Percentiles rank a stretch among this genome's conserved stretches.
phyloP scores from a whole-genome alignment of 2,113 vertebrate genomes.

The Thalassoma bifasciatum region DNA sequence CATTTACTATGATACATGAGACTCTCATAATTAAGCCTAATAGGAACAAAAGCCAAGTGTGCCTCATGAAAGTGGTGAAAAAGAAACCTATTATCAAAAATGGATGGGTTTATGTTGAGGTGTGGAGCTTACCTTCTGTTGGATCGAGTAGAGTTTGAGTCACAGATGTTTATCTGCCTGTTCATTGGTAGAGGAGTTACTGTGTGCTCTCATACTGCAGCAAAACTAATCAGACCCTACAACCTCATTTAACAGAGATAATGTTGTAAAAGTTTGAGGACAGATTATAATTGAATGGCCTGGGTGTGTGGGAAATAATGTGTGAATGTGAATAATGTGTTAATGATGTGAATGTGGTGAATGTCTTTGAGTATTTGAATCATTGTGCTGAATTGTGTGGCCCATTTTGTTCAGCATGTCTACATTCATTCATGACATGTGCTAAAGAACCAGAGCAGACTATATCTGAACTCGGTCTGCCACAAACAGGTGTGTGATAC shows the following conservation, averaged over 20 bases:
- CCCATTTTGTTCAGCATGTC: too few species aligned
- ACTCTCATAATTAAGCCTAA: constrained; percentile 6
- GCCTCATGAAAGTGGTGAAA: not conserved
- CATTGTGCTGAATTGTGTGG: too few species aligned
- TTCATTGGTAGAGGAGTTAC: not conserved
- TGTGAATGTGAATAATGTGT: too few species aligned
- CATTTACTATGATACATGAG: not conserved
- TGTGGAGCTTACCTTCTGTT: not conserved
- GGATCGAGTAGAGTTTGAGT: not conserved
- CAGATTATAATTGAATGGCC: not conserved
- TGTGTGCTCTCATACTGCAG: not conserved
- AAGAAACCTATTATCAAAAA: not conserved
- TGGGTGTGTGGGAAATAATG: too few species aligned
- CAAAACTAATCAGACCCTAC: not conserved
- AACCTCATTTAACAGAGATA: not conserved
- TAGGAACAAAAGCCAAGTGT: constrained; percentile 1
- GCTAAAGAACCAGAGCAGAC: too few species aligned
- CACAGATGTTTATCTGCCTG: not conserved
- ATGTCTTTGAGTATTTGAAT: too few species aligned
- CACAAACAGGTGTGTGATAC: not conserved
- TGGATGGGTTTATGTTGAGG: not conserved
- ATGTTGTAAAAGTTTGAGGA: not conserved
- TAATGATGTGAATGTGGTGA: too few species aligned
- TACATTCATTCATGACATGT: too few species aligned
- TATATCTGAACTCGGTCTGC: not conserved